A percentile compares a stretch with the other conserved stretches of the same genome.
These are phyloP conservation scores for Drosophila mauritiana DNA, from an alignment of 1,140 invertebrate genomes.

Conservation along the genomic window DNA sequence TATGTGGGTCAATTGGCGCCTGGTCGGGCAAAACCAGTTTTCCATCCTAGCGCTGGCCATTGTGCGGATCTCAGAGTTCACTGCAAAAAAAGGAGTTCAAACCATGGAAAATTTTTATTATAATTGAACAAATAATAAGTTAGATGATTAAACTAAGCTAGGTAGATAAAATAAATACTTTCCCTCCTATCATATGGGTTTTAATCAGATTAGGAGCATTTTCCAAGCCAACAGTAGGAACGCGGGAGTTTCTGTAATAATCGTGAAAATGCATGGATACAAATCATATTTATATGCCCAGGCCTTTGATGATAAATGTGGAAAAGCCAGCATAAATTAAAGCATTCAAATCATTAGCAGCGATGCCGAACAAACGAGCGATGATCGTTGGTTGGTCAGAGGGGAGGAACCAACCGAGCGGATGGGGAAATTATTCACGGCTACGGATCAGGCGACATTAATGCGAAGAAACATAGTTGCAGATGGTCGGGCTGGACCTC, in stretches of 20 bases:
- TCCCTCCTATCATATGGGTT: background rate
- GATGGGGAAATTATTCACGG: constrained; percentile 84
- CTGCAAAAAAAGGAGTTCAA: background rate
- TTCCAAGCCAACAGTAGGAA: background rate
- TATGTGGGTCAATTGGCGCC: constrained; percentile 77
- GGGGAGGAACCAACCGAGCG: constrained; percentile 33
- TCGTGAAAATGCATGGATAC: constrained; percentile 36
- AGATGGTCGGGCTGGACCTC: constrained; percentile 3
- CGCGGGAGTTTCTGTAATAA: constrained; percentile 21
- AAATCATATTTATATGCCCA: constrained; percentile 54
- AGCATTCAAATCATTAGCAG: constrained; percentile 78
- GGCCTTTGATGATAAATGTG: constrained; percentile 75
- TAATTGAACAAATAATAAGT: too few species aligned
- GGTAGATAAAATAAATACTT: background rate
- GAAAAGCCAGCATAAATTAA: constrained; percentile 66
- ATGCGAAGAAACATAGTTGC: constrained; percentile 28
- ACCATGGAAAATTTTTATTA: background rate
- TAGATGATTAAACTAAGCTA: too few species aligned
- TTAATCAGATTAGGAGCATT: background rate
- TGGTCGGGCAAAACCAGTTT: constrained; percentile 58
- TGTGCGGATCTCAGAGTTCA: constrained; percentile 12
- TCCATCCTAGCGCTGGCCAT: constrained; percentile 44
- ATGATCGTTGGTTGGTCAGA: constrained; percentile 23
- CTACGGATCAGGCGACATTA: constrained; percentile 67
- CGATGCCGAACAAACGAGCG: constrained; percentile 82